phyloP scores from a whole-genome alignment of 2,113 vertebrate genomes.

The Myrmecobius fasciatus region DNA sequence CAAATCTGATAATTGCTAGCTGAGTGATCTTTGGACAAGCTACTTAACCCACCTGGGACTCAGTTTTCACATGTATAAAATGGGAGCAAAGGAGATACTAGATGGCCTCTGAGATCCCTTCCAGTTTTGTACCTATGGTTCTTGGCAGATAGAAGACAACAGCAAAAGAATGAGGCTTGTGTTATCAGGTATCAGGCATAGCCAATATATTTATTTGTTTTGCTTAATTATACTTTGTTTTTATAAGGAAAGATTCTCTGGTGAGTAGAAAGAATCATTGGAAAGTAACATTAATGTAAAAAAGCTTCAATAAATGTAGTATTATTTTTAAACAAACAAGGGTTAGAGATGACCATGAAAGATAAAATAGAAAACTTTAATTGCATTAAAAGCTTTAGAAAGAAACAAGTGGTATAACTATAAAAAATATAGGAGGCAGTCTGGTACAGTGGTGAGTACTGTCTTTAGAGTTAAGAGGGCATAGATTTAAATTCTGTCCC shows the following conservation, averaged over 20 bases:
- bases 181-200: background rate
- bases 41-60: background rate
- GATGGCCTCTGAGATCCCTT: background rate
- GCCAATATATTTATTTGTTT: background rate
- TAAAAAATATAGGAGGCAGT: background rate
- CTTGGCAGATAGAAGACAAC: background rate
- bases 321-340: background rate
- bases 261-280: background rate
- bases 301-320: background rate
- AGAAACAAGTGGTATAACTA: background rate
- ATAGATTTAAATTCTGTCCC: background rate
- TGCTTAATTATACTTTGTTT: background rate
- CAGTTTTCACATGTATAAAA: background rate
- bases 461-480: background rate
- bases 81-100: background rate
- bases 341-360: background rate
- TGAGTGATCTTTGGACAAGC: background rate
- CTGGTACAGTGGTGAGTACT: background rate
- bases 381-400: background rate
- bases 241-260: background rate
- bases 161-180: background rate
- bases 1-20: background rate
- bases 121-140: background rate
- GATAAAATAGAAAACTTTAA: background rate
- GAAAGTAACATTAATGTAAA: background rate